These are phyloP conservation scores for Drosophila biarmipes DNA, from an alignment of 1,140 invertebrate genomes.

Conservation along the genomic window DNA sequence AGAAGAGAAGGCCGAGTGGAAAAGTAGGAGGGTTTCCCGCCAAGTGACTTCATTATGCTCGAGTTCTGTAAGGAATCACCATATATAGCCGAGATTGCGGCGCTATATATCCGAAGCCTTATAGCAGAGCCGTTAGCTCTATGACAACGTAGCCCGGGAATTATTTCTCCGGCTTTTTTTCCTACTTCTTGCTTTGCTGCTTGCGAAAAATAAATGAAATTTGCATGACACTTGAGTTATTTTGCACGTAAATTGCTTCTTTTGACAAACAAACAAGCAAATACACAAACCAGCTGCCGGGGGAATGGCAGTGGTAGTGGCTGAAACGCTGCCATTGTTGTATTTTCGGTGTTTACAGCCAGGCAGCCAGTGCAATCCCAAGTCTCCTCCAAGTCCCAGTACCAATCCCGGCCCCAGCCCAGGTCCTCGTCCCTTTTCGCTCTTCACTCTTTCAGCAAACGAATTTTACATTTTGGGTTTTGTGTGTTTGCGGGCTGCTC, in stretches of 20 bases:
- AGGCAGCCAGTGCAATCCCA: constrained; percentile 66
- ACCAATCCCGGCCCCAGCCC: constrained; percentile 23
- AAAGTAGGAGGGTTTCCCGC: constrained; percentile 38
- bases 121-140: constrained; percentile 43
- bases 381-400: constrained; percentile 40
- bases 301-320: constrained; percentile 3
- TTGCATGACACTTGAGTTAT: constrained; percentile 85
- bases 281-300: constrained; percentile 60
- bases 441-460: constrained; percentile 53
- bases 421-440: constrained; percentile 3
- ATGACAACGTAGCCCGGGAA: constrained; percentile 76
- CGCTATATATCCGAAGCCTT: constrained; percentile 12
- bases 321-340: constrained; percentile 68
- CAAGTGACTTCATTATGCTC: constrained; percentile 75
- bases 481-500: constrained; percentile 53
- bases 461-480: constrained; percentile 80
- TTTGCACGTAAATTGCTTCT: constrained; percentile 85
- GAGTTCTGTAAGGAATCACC: constrained; percentile 71
- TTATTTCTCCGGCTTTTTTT: constrained; percentile 43
- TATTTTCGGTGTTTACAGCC: constrained; percentile 80
- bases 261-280: constrained; percentile 83
- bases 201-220: constrained; percentile 84
- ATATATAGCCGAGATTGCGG: constrained; percentile 39
- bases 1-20: constrained; percentile 6
- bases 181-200: constrained; percentile 48